Conservation (phyloP, 1,140 invertebrate species). For the Diprion similis region DNA sequence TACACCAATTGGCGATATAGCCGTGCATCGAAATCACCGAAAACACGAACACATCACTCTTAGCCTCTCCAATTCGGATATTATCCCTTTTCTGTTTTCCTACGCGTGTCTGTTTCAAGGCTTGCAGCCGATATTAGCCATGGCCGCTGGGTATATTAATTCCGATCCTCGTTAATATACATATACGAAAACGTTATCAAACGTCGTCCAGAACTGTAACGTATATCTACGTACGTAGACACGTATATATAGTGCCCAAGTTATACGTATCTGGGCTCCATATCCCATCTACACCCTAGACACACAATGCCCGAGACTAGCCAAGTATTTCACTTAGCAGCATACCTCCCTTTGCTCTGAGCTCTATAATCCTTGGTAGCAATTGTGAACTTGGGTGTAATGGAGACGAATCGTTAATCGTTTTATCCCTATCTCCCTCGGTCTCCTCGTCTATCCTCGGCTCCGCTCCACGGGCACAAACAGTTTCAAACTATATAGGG, state of each 20-base stretch:
- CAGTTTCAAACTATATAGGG: too few relatives aligned
- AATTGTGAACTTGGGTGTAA: conserved; percentile 5
- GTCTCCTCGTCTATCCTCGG: not conserved
- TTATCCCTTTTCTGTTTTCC: too few relatives aligned
- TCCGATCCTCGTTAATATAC: not conserved
- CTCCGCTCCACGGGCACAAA: too few relatives aligned
- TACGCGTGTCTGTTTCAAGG: too few relatives aligned
- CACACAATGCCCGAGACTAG: conserved; percentile 2
- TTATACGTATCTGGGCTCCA: not conserved
- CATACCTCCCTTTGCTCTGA: conserved; percentile 7
- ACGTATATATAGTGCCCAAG: not conserved
- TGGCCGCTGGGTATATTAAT: not conserved
- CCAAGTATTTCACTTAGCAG: conserved; percentile 7
- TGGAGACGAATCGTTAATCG: conserved; percentile 7
- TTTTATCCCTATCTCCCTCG: not conserved
- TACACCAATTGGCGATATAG: too few relatives aligned
- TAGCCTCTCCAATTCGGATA: too few relatives aligned
- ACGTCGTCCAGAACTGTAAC: not conserved
- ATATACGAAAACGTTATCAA: not conserved
- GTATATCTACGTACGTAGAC: too few relatives aligned
- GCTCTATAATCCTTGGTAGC: conserved; percentile 7
- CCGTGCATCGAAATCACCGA: too few relatives aligned
- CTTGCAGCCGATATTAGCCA: too few relatives aligned
- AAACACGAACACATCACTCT: too few relatives aligned
- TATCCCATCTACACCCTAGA: not conserved